These are phyloP conservation scores for Myotis pilosus DNA, from an alignment of 2,797 vertebrate genomes.

Conservation along the genomic window DNA sequence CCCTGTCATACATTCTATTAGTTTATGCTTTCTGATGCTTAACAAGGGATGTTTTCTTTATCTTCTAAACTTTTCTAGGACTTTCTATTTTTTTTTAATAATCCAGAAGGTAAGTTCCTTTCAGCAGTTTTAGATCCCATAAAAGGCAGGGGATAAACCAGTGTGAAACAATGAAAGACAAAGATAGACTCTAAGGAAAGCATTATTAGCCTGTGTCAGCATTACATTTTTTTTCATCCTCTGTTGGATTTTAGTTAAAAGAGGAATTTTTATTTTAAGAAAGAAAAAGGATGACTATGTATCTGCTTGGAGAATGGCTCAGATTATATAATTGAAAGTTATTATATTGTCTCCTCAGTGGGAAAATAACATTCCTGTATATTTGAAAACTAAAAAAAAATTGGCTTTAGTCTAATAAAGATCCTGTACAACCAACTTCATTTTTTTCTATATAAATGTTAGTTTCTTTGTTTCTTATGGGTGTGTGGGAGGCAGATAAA, in stretches of 20 bases:
- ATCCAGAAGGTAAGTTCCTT: not conserved
- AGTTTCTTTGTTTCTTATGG: not conserved
- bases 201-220: not conserved
- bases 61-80: not conserved
- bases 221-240: not conserved
- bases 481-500: not conserved
- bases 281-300: not conserved
- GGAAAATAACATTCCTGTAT: constrained; percentile 8
- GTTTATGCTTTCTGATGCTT: not conserved
- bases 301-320: not conserved
- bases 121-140: not conserved
- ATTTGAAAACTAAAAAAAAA: not conserved
- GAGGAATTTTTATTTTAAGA: not conserved
- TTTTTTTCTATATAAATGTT: not conserved
- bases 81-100: not conserved
- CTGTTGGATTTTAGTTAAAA: not conserved
- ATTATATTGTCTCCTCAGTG: not conserved
- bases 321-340: constrained; percentile 16
- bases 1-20: not conserved
- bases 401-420: not conserved
- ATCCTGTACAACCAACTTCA: not conserved
- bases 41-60: not conserved
- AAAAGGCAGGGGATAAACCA: not conserved
- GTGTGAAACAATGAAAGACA: not conserved
- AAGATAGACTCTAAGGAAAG: not conserved